Conservation (phyloP, 2,797 vertebrate species). For the Pelodytes ibericus region DNA sequence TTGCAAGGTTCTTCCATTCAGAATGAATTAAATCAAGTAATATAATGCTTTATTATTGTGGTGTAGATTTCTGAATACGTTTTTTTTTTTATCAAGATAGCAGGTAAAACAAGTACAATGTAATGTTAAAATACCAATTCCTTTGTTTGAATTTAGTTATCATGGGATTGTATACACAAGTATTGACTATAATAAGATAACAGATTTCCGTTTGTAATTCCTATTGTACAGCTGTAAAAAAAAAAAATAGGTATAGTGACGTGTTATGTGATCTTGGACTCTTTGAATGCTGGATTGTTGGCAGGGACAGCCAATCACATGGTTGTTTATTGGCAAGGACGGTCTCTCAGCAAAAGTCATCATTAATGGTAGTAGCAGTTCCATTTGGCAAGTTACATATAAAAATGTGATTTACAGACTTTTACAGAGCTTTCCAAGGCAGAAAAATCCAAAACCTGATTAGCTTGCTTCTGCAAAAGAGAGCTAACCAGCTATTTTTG, state of each 20-base stretch:
- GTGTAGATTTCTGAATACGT: too few relatives aligned
- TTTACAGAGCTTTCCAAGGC: constrained; percentile 8
- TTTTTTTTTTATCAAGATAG: too few relatives aligned
- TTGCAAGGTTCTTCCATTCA: too few relatives aligned
- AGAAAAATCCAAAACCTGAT: constrained; percentile 27
- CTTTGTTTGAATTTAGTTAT: too few relatives aligned
- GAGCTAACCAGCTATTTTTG: constrained; percentile 26
- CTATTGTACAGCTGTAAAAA: constrained; percentile 7
- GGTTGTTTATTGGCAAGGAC: constrained; percentile 20
- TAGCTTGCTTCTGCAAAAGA: constrained; percentile 32
- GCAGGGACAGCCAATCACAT: constrained; percentile 4
- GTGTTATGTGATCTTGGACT: constrained; percentile 26
- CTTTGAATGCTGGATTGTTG: neutral
- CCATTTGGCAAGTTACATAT: constrained; percentile 20
- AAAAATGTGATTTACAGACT: constrained; percentile 35
- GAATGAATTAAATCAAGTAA: too few relatives aligned
- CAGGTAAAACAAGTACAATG: too few relatives aligned
- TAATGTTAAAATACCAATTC: too few relatives aligned
- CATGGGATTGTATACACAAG: too few relatives aligned
- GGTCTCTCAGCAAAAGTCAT: constrained; percentile 12
- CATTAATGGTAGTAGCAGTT: neutral
- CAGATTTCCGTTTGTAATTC: constrained; percentile 1
- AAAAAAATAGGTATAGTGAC: neutral
- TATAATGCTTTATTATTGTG: too few relatives aligned
- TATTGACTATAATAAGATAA: too few relatives aligned